Conservation (phyloP, 2,797 vertebrate species). For the Antrozous pallidus region DNA sequence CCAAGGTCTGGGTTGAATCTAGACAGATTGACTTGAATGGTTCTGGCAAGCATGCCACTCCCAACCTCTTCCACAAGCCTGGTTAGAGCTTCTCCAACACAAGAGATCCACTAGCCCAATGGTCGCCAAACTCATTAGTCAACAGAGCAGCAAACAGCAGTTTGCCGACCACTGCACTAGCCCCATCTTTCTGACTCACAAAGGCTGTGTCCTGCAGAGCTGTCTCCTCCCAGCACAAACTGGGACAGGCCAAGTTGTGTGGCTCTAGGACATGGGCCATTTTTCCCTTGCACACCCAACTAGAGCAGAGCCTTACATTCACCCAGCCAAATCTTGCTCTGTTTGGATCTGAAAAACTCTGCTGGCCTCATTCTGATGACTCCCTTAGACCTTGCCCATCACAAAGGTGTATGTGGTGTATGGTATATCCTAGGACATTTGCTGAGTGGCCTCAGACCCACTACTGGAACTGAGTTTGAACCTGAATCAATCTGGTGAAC, state of each 20-base stretch:
- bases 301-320: neutral
- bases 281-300: neutral
- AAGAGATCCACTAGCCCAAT: neutral
- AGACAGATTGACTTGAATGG: neutral
- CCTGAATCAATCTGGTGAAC: neutral
- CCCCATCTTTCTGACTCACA: neutral
- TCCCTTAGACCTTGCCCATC: neutral
- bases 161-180: neutral
- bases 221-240: neutral
- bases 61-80: neutral
- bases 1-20: neutral
- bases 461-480: neutral
- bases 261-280: neutral
- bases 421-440: neutral
- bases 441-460: neutral
- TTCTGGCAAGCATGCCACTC: neutral
- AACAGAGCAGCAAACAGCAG: too few species aligned
- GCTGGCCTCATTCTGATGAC: neutral
- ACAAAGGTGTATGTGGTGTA: neutral
- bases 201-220: neutral
- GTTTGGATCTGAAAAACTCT: neutral
- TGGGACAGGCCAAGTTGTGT: neutral
- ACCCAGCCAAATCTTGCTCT: neutral
- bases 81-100: neutral
- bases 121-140: too few species aligned